Conservation (phyloP, 1,140 invertebrate genomes). For the Drepana arcuata region DNA sequence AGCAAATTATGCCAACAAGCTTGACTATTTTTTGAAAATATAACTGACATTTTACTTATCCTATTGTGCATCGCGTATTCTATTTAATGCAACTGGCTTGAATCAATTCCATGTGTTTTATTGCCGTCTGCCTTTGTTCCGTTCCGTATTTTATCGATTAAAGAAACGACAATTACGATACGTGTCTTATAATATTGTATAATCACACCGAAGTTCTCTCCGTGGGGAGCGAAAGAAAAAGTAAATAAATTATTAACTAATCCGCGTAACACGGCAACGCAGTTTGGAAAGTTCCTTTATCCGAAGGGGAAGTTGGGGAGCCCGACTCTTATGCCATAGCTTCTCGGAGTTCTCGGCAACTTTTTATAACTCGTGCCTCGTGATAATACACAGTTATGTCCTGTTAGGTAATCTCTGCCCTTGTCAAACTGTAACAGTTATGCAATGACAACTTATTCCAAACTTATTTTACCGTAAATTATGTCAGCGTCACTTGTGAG, state of each 20-base stretch:
- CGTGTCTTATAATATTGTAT: neutral
- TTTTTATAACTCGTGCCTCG: conserved; percentile 24
- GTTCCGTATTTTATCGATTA: neutral
- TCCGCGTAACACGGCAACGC: conserved; percentile 28
- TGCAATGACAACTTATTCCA: conserved; percentile 12
- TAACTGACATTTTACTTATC: too few relatives aligned
- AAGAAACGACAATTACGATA: too few relatives aligned
- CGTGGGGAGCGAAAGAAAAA: conserved; percentile 19
- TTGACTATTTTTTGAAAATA: too few relatives aligned
- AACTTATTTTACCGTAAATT: too few relatives aligned
- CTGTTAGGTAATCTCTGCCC: conserved; percentile 21
- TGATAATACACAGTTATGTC: conserved; percentile 13
- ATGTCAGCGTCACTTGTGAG: conserved; percentile 6
- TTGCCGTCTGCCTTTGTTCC: neutral
- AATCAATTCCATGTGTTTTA: too few relatives aligned
- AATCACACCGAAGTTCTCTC: neutral
- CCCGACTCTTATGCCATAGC: conserved; percentile 19
- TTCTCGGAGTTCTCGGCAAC: conserved; percentile 25
- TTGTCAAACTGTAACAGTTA: conserved; percentile 17
- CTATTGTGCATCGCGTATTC: too few relatives aligned
- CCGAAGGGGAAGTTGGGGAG: conserved; percentile 10
- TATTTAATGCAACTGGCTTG: too few relatives aligned
- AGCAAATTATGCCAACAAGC: too few relatives aligned
- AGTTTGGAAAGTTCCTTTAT: conserved; percentile 29
- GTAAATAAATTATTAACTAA: conserved; percentile 45